Base-by-base conservation (phyloP, 1,140 invertebrate genomes). In the Megathymus violae region DNA sequence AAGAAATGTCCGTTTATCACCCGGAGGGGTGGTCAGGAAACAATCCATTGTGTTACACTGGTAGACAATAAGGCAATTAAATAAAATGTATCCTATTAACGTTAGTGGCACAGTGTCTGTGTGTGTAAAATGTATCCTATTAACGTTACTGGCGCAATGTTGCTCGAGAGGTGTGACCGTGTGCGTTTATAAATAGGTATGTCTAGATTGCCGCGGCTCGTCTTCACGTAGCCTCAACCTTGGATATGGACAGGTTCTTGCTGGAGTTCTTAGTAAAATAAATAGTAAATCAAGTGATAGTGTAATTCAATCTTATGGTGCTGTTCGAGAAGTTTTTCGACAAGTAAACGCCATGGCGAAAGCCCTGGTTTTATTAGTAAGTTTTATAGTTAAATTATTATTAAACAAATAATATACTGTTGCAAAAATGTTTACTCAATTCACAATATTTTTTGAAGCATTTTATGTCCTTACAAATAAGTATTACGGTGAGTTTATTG, bases 171-270 rank as follows among this genome's bases (percentile, higher is more conserved):
- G 62, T 80, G 72, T 66, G 31, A 60, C 69, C 68, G 85, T 86
- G 76, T 82, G 85, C 64, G 76, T 87, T 87, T 87, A 88, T 89
- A 89, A 82, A 89, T 88, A 89, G 82, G 75, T 80, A 69, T 69
- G 80, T 85, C 78, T 71, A 79, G 83, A 69, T 46, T 64, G 64
- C 62, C 58, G 52, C 67, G 67, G 50, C 46, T 64, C 76, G 82
- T 88, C 80, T 89, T 88, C 69, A 71, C 69, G 61, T 76, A 71
- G 72, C 58, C 68, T 66, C 83, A 76, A 88, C 82, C 85, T 89
- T 87, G 83, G 85, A 79, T 81, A 85, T 89, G 85, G 80, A 79
- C 78, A 80, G 64, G 76, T 82, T 68, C 61, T 69, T 65, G 66
- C 47, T 64, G 50, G 59, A 70, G 67, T 78, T 74, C 67, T 51